Base-by-base conservation (phyloP, 2,888 invertebrate genomes). In the Neelides folsomi region DNA sequence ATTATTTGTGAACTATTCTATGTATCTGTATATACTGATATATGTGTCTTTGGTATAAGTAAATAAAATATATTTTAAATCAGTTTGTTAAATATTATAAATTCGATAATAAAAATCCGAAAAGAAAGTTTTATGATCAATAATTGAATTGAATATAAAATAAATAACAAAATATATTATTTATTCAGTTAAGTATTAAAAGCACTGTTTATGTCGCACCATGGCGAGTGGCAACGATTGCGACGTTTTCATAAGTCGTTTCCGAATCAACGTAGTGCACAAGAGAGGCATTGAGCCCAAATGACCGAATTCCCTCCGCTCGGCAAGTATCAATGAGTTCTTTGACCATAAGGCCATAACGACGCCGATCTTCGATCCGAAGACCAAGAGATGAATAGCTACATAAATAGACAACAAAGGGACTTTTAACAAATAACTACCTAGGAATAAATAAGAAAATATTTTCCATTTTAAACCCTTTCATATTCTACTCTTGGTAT, bases 171-270 rank as follows among this genome's bases (percentile, higher is more conserved):
- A n/a, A n/a, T n/a, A n/a, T n/a, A n/a, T n/a, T n/a, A n/a, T n/a
- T n/a, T n/a, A n/a, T n/a, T n/a, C n/a, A n/a, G n/a, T n/a, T n/a
- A n/a, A n/a, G n/a, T n/a, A n/a, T n/a, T n/a, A n/a, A n/a, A n/a
- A n/a, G n/a, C n/a, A 27, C 3, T 27, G 27, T 5, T 27, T 27
- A 27, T 27, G 4, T 27, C 7, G n/a, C n/a, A n/a, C 27, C 3
- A 5, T 27, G 3, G 27, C 27, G 27, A 27, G 27, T 27, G n/a
- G 38, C 59, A 9, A 63, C 47, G 16, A 63, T 59, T 5, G 60
- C 60, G 1, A 57, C 53, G 42, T 60, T 64, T 52, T 64, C 63
- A 12, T 54, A 43, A 0, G 63, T 64, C 13, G 58, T 58, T 0
- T 38, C n/a, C 1, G 39, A 42, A 36, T 60, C 59, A 1, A 56